Base-by-base conservation (phyloP, 2,888 invertebrate genomes). In the Myopa testacea region DNA sequence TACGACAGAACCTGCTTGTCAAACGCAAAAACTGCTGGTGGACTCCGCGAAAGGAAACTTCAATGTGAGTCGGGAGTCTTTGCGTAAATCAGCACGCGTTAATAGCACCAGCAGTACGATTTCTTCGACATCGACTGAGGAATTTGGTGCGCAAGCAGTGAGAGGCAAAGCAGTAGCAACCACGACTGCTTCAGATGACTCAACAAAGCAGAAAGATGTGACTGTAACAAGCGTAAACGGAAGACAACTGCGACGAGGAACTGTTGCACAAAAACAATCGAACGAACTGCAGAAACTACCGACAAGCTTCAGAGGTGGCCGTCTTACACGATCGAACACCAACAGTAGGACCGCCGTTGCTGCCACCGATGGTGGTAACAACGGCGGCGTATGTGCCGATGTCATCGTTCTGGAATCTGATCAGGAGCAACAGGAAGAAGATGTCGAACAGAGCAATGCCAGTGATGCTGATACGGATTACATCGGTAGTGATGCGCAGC, bases 71-170 rank as follows among this genome's bases (percentile, higher is more conserved):
- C 79, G 85, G 6, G 85, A 86, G 74, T 83, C 87, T 4, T 72
- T 89, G 52, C 84, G 89, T 16, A 89, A 89, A 81, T 89, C 89
- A 4, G 86, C 87, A 63, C 85, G 89, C 5, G 89, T 89, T 3
- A 89, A 86, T 77, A 89, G 89, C 81, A 89, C 88, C 73, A 88
- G 89, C 80, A 89, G 88, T 81, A 88, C 86, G 81, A 87, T 86
- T 68, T 89, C 89, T 58, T 88, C 88, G 8, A 84, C 86, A 14
- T 88, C 89, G 16, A 85, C 85, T n/a, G 89, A 88, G 38, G 87
- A 86, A 50, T 80, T 82, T 70, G 52, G 34, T 4, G 52, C 8
- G 12, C 70, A 52, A 10, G 70, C 34, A 3, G 19, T 16, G 26
- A 34, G 34, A 34, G 34, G 34, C 14, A 74, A 52, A 50, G 40